These are phyloP conservation scores for Brachionus sp. DNA, from an alignment of 1,140 invertebrate genomes.

Conservation along the genomic window DNA sequence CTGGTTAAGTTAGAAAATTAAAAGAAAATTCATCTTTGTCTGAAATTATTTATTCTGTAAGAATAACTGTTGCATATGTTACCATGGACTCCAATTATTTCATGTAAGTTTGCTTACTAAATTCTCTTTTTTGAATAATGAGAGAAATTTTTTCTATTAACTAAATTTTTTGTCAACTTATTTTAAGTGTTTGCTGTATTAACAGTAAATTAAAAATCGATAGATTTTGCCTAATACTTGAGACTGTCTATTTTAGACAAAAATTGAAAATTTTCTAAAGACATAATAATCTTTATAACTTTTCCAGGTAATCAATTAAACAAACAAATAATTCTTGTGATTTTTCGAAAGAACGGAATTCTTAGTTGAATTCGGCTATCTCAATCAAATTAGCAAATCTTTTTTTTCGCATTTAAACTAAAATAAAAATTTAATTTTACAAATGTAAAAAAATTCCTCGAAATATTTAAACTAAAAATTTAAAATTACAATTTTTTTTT, in stretches of 20 bases:
- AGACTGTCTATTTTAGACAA: not conserved
- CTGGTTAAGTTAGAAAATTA: not conserved
- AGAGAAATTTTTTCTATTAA: not conserved
- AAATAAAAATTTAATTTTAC: not conserved
- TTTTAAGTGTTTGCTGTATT: not conserved
- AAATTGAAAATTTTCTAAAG: not conserved
- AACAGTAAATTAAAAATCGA: not conserved
- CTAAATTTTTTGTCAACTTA: not conserved
- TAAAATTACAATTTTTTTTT: too few species aligned
- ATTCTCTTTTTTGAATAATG: not conserved
- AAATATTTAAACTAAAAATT: too few species aligned
- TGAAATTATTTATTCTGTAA: not conserved
- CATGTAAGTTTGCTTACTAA: not conserved
- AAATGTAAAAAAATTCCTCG: too few species aligned
- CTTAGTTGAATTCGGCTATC: not conserved
- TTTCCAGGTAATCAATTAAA: not conserved
- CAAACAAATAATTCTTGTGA: not conserved
- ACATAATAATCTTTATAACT: not conserved
- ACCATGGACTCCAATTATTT: constrained; percentile 6
- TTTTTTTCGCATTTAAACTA: not conserved
- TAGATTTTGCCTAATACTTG: not conserved
- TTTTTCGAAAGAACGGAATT: not conserved
- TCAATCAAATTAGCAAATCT: not conserved
- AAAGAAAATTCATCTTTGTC: not conserved
- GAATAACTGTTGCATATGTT: not conserved